These are phyloP conservation scores for Falco concolor DNA, from an alignment of 2,797 vertebrate species.

Conservation along the genomic window DNA sequence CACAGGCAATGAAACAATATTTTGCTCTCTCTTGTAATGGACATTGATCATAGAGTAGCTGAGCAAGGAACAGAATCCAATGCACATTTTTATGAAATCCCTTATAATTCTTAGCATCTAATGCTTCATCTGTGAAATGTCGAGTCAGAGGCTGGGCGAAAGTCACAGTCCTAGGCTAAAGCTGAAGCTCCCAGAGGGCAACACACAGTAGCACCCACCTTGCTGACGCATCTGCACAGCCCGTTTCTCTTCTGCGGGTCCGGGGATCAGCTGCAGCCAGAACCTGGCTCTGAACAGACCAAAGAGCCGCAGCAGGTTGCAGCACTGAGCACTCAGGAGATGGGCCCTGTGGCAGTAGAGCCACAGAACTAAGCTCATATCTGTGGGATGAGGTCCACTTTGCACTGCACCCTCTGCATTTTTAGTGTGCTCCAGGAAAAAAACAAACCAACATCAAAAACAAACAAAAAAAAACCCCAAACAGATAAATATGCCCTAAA, in stretches of 20 bases:
- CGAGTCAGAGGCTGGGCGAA: background rate
- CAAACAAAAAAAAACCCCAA: background rate
- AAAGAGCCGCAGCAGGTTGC: background rate
- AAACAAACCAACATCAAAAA: background rate
- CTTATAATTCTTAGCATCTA: background rate
- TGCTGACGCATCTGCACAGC: background rate
- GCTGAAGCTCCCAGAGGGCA: background rate
- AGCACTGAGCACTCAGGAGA: fast-evolving
- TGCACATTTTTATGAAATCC: background rate
- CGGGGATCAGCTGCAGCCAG: background rate
- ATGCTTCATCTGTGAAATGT: background rate
- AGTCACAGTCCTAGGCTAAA: background rate
- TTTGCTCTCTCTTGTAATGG: background rate
- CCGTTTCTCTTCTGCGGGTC: background rate
- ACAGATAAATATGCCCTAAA: background rate
- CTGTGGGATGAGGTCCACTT: background rate
- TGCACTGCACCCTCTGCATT: background rate
- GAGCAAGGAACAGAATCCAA: background rate
- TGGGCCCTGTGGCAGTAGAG: background rate
- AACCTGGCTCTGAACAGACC: background rate
- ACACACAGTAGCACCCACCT: background rate
- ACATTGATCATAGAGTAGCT: background rate
- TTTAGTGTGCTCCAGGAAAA: background rate
- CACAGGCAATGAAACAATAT: background rate
- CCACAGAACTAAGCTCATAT: background rate